These are phyloP conservation scores for Hirudo medicinalis DNA, from an alignment of 1,140 invertebrate species.

Conservation along the genomic window DNA sequence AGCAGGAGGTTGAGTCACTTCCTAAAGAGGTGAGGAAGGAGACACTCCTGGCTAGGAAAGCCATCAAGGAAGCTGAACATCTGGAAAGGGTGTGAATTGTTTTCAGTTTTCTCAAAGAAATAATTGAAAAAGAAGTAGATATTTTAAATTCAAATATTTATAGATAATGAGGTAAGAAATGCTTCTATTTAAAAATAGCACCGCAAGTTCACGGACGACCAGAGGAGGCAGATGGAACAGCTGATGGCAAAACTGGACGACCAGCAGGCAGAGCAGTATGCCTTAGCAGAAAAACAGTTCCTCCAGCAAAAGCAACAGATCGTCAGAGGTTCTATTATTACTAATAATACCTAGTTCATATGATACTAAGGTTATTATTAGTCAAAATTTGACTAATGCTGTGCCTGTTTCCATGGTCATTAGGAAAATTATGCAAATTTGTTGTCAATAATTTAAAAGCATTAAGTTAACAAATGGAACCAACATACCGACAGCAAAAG, in stretches of 20 bases:
- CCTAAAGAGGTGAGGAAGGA: conserved; percentile 83
- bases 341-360: background rate
- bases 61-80: conserved; percentile 74
- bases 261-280: conserved; percentile 80
- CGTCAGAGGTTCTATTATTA: conserved; percentile 39
- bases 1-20: conserved; percentile 83
- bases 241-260: conserved; percentile 68
- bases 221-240: conserved; percentile 74
- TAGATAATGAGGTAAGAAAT: no score
- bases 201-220: conserved; percentile 67
- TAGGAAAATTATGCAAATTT: no score
- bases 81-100: conserved; percentile 53
- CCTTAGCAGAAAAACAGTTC: conserved; percentile 83
- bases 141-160: no score
- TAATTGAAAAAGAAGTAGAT: background rate
- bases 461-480: background rate
- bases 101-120: background rate
- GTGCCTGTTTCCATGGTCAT: no score
- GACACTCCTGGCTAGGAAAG: conserved; percentile 64
- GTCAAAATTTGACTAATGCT: no score
- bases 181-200: conserved; percentile 51
- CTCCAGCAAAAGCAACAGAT: conserved; percentile 85
- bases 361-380: no score
- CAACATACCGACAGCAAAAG: conserved; percentile 46
- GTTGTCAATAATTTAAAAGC: conserved; percentile 1